Conservation (phyloP, 2,888 invertebrate genomes). For the Prosapia bicincta region DNA sequence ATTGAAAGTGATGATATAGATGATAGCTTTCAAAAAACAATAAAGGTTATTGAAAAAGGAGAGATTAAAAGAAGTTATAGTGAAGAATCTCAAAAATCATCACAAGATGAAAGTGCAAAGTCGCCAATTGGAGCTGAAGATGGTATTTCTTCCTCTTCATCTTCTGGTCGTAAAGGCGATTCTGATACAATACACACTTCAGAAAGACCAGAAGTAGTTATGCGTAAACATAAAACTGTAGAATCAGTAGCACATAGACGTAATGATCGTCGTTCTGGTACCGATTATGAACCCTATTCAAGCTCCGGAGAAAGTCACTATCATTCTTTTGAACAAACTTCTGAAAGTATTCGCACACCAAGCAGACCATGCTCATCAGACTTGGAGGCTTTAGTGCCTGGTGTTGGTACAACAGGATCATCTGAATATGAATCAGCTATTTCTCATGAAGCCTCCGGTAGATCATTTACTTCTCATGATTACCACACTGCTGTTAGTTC, state of each 20-base stretch:
- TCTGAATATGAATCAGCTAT: conserved; percentile 75
- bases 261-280: conserved; percentile 66
- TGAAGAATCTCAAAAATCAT: conserved; percentile 45
- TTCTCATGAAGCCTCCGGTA: conserved; percentile 71
- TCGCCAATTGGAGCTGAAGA: conserved; percentile 52
- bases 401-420: conserved; percentile 59
- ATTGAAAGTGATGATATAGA: conserved; percentile 27
- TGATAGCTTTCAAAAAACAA: background rate
- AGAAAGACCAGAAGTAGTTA: conserved; percentile 44
- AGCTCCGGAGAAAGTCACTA: conserved; percentile 88
- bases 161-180: conserved; percentile 45
- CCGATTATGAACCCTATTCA: conserved; percentile 76
- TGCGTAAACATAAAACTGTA: conserved; percentile 44
- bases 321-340: conserved; percentile 78
- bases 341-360: conserved; percentile 54
- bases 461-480: conserved; percentile 75
- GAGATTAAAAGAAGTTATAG: conserved; percentile 47
- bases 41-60: background rate
- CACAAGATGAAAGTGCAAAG: conserved; percentile 46
- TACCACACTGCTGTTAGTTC: conserved; percentile 84
- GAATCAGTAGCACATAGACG: conserved; percentile 23
- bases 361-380: conserved; percentile 85
- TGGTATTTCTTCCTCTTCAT: conserved; percentile 43
- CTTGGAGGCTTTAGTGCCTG: conserved; percentile 66
- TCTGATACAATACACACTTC: conserved; percentile 42